These are phyloP conservation scores for Plagodis dolabraria DNA, from an alignment of 2,888 invertebrate species.

Conservation along the genomic window DNA sequence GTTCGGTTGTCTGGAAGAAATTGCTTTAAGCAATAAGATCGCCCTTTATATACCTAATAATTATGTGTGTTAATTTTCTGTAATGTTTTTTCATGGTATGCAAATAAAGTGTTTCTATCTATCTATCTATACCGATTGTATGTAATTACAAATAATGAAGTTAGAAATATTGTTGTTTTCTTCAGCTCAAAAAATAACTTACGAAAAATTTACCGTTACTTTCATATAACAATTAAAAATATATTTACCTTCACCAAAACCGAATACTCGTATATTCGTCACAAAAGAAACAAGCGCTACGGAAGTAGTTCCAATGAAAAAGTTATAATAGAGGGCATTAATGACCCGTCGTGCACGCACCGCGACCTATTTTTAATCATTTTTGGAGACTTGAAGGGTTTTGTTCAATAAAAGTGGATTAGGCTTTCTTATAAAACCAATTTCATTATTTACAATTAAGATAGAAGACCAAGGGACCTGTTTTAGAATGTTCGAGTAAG, in stretches of 20 bases:
- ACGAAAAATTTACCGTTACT: conserved; percentile 6
- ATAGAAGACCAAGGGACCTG: conserved; percentile 1
- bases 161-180: conserved; percentile 35
- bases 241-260: conserved; percentile 22
- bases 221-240: conserved; percentile 31
- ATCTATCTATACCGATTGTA: no score
- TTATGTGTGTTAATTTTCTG: no score
- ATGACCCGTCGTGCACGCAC: conserved; percentile 73
- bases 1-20: no score
- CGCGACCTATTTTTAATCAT: conserved; percentile 83
- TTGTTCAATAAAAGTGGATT: conserved; percentile 46
- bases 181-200: no score
- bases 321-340: conserved; percentile 60
- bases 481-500: no score
- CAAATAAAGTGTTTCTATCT: no score
- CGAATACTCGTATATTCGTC: conserved; percentile 3
- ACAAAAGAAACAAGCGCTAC: conserved; percentile 33
- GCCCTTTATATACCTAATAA: no score
- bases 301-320: conserved; percentile 56
- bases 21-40: no score
- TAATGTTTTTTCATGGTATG: no score
- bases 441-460: not conserved
- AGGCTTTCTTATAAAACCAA: conserved; percentile 28
- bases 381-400: conserved; percentile 77
- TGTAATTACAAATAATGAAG: not conserved